Conservation (phyloP, 2,888 invertebrate genomes). For the Chymomyza amoena region DNA sequence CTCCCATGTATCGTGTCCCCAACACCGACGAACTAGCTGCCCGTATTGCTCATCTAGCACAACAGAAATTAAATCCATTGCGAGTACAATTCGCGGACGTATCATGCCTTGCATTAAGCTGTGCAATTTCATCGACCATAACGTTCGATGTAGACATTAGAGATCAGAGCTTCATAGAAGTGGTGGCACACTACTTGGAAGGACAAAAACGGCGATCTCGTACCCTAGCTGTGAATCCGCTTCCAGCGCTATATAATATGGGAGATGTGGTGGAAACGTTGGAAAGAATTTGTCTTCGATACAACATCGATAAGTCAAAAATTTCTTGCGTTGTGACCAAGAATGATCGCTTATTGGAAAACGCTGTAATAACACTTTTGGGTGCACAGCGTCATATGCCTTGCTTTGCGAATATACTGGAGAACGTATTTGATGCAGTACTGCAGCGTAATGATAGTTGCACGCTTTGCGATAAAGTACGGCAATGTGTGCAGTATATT, state of each 20-base stretch:
- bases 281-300: slow-evolving; percentile 39
- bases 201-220: slow-evolving; percentile 29
- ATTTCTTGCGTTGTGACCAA: slow-evolving; percentile 38
- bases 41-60: slow-evolving; percentile 29
- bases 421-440: slow-evolving; percentile 26
- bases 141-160: background rate
- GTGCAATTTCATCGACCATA: slow-evolving; percentile 20
- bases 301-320: slow-evolving; percentile 44
- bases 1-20: slow-evolving; percentile 33
- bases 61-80: slow-evolving; percentile 15
- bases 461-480: slow-evolving; percentile 35
- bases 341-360: slow-evolving; percentile 31
- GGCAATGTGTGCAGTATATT: background rate
- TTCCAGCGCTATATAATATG: slow-evolving; percentile 29
- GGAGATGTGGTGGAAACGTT: slow-evolving; percentile 36
- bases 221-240: slow-evolving; percentile 24
- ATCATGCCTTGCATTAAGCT: slow-evolving; percentile 38
- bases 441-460: slow-evolving; percentile 31
- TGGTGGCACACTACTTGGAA: slow-evolving; percentile 39
- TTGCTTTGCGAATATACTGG: slow-evolving; percentile 38
- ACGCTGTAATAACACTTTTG: slow-evolving; percentile 24
- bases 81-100: slow-evolving; percentile 23
- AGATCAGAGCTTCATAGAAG: slow-evolving; percentile 30
- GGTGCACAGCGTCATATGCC: slow-evolving; percentile 43
- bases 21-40: slow-evolving; percentile 23